Evolutionary conservation across 2,797 vertebrate species (phyloP).

Genomic region (Choloepus didactylus): DNA sequence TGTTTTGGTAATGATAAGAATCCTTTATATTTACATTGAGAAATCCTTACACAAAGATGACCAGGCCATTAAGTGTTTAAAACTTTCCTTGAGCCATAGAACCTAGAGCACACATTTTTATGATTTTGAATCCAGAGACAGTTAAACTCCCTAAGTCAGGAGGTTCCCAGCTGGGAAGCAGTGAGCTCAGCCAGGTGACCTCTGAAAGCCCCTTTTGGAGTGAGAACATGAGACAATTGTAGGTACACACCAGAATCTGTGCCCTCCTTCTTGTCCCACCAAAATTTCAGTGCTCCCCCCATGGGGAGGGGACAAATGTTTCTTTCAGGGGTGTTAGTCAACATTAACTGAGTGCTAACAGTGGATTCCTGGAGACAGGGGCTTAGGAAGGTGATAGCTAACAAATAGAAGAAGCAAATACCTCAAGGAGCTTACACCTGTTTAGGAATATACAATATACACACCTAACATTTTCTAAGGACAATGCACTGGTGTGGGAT

Average conservation of each 20-base stretch:
- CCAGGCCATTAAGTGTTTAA: constrained; percentile 72
- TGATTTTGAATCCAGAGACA: constrained; percentile 18
- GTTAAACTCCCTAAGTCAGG: constrained; percentile 68
- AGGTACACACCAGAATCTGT: constrained; percentile 29
- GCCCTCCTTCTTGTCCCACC: constrained; percentile 39
- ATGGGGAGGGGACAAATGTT: neutral
- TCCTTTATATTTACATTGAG: constrained; percentile 70
- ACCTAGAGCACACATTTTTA: constrained; percentile 55
- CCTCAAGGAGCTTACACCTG: neutral
- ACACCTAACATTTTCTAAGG: neutral
- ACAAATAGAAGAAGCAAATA: constrained; percentile 39
- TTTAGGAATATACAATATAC: neutral
- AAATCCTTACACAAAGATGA: constrained; percentile 65
- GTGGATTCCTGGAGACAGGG: neutral
- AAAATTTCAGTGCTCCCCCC: constrained; percentile 35
- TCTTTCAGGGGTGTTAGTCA: constrained; percentile 58
- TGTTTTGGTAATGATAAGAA: constrained; percentile 77
- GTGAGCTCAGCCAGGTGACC: constrained; percentile 75
- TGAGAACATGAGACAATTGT: constrained; percentile 62
- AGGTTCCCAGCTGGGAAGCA: constrained; percentile 69
- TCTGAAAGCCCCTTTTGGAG: constrained; percentile 66
- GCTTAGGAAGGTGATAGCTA: neutral
- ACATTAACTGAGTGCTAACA: constrained; percentile 53
- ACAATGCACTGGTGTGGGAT: neutral
- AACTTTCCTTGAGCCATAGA: constrained; percentile 59